Evolutionary conservation across 2,113 vertebrate species (phyloP), one percentile per base, ranked within the genome.

Genomic region (Engystomops pustulosus): DNA sequence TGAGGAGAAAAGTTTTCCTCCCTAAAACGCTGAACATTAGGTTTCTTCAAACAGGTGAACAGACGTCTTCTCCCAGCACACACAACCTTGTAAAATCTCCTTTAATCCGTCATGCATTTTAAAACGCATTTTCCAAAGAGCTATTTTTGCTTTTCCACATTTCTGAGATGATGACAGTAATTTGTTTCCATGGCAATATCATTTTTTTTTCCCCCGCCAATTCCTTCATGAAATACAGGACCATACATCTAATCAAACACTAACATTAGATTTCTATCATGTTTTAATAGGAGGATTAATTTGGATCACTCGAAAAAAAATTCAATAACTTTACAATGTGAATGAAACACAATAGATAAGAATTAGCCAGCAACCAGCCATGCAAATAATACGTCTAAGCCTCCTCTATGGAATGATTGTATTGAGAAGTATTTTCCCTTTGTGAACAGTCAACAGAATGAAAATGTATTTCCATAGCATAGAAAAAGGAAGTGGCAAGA

Each of bases 161-260:
- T 80, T 80, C 87, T 89, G 89, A 86, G 90, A 92, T 88, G 91
- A 91, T 90, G 91, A 94, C 93, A 94, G 91, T 91, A 92, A 93
- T 94, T 93, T 93, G 93, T 94, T 94, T 80, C 93, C 92, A 94
- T 94, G 90, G 91, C 51, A 85, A 94, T 91, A 85, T 88, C 91
- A 92, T 92, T 87, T 90, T 87, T 79, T 87, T 41, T 45, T 12
- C 44, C 87, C 87, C 8, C 88, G 83, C 89, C 84, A 89, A 89
- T 89, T 90, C 83, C 86, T 89, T 45, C 44, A 47, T 51, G 65
- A 23, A 69, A 68, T 20, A 38, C 23, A 79, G 25, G 55, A 30
- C 30, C 38, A 27, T 69, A 51, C 27, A 51, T 80, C 32, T 80
- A 80, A 80, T 69, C 79, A 80, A 51, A 68, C 41, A 51, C 45